Conservation (phyloP, 2,888 invertebrate species). For the Smittia aterrima region DNA sequence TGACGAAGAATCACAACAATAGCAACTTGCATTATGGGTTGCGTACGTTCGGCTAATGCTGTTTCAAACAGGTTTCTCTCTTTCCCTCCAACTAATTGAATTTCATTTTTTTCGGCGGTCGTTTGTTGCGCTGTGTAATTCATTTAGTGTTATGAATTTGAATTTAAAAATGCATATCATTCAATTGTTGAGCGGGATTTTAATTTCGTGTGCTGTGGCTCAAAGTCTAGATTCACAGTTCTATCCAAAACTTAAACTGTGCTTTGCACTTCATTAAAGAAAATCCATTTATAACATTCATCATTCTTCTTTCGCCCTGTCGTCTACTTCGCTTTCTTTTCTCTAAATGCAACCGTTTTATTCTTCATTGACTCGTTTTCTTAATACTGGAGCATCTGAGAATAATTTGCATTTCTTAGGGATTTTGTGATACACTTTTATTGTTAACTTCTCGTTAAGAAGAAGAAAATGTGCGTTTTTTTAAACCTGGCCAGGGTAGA, state of each 20-base stretch:
- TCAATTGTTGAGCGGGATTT: slow-evolving; percentile 15
- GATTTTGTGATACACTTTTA: slow-evolving; percentile 5
- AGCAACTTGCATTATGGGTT: slow-evolving; percentile 1
- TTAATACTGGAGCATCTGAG: neutral
- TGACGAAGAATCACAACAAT: slow-evolving; percentile 19
- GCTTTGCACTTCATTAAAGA: slow-evolving; percentile 17
- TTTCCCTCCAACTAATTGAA: slow-evolving; percentile 19
- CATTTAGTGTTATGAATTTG: slow-evolving; percentile 24
- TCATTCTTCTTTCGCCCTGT: slow-evolving; percentile 2
- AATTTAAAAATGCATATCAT: slow-evolving; percentile 36
- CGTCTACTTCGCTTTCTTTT: neutral
- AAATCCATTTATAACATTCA: slow-evolving; percentile 16
- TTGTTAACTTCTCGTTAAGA: neutral
- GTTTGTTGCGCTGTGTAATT: slow-evolving; percentile 19
- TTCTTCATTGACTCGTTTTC: neutral
- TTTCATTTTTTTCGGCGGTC: slow-evolving; percentile 1
- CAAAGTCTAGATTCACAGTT: neutral
- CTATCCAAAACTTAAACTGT: slow-evolving; percentile 10
- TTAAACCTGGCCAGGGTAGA: neutral
- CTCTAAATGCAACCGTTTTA: neutral
- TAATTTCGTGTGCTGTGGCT: neutral
- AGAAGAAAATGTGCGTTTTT: slow-evolving; percentile 12
- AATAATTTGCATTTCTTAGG: slow-evolving; percentile 5
- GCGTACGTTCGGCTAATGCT: neutral
- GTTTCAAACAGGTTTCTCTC: slow-evolving; percentile 11